Percentiles rank a stretch among this genome's conserved stretches.
Conservation (phyloP, 2,888 invertebrate genomes). For the Antitype chi region DNA sequence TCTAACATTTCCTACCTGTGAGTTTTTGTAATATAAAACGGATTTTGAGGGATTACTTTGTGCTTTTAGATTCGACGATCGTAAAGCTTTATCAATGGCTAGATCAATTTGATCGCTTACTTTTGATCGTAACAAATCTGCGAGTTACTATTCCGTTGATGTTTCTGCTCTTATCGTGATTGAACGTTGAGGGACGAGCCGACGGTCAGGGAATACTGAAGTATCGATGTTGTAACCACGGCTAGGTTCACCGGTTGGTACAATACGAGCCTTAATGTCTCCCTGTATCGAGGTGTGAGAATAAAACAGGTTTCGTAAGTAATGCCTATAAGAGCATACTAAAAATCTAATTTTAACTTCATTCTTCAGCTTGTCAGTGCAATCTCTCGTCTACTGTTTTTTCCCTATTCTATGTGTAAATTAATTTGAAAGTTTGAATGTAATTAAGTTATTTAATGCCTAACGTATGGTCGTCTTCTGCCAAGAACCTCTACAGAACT, state of each 20-base stretch:
- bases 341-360: too few relatives aligned
- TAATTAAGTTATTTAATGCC: too few relatives aligned
- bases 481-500: too few relatives aligned
- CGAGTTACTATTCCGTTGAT: conserved; percentile 55
- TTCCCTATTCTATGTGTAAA: too few relatives aligned
- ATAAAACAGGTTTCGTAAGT: too few relatives aligned
- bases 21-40: conserved; percentile 23
- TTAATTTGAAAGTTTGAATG: too few relatives aligned
- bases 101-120: conserved; percentile 46
- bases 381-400: too few relatives aligned
- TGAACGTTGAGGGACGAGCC: conserved; percentile 34
- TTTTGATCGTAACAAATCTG: conserved; percentile 47
- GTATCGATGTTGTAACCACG: conserved; percentile 11
- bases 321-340: too few relatives aligned
- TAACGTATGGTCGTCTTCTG: too few relatives aligned
- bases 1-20: conserved; percentile 6
- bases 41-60: conserved; percentile 23
- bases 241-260: conserved; percentile 4
- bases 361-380: too few relatives aligned
- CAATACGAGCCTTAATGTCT: too few relatives aligned
- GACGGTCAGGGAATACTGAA: conserved; percentile 52
- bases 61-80: conserved; percentile 16
- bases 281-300: too few relatives aligned
- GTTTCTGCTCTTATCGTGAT: conserved; percentile 56
- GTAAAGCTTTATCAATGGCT: conserved; percentile 29